Conservation (phyloP, 2,113 vertebrate species). For the Heterocephalus glaber region DNA sequence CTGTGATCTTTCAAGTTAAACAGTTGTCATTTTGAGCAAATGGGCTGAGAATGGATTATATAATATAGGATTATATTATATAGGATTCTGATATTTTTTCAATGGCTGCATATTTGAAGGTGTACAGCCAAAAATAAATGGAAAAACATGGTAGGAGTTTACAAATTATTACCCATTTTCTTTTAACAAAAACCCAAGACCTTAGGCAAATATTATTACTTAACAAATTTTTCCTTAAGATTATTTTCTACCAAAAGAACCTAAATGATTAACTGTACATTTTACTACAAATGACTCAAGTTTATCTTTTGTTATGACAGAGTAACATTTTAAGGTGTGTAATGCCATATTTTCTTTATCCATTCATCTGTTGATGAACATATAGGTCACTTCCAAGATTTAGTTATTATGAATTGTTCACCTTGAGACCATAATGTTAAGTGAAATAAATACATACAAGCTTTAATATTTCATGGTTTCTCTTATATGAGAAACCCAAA, state of each 20-base stretch:
- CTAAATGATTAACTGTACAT: neutral
- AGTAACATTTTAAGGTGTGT: neutral
- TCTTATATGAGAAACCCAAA: neutral
- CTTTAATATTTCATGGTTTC: neutral
- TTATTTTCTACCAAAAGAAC: slow-evolving; percentile 1
- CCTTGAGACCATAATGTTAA: neutral
- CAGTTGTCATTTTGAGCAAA: neutral
- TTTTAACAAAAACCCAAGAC: neutral
- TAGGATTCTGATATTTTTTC: neutral
- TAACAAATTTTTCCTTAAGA: neutral
- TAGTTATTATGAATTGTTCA: neutral
- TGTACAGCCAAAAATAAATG: neutral
- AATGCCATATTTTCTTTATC: neutral
- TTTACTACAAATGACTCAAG: neutral
- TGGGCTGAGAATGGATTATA: neutral
- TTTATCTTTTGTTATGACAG: neutral
- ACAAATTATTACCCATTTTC: neutral
- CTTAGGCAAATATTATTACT: neutral
- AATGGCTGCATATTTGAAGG: neutral
- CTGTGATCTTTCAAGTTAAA: slow-evolving; percentile 10
- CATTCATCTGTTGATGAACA: neutral
- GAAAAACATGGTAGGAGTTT: neutral
- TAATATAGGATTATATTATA: neutral
- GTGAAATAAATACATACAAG: neutral
- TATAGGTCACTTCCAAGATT: neutral